These are phyloP conservation scores for Dermatemys mawii DNA, from an alignment of 2,113 vertebrate species.

Conservation along the genomic window DNA sequence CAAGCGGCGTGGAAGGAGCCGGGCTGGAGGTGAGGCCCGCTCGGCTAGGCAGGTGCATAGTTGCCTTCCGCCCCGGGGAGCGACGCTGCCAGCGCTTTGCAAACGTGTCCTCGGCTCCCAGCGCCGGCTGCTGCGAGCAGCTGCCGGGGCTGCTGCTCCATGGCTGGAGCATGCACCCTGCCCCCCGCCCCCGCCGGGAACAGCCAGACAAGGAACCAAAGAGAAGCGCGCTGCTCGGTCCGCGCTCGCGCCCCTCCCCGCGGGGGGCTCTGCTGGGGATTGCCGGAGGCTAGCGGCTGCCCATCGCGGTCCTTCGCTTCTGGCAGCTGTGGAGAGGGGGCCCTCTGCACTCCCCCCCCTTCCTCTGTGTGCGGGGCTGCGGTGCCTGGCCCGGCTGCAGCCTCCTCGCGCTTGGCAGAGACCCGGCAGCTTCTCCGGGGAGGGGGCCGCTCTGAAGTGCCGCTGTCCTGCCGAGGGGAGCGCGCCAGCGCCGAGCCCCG, in stretches of 20 bases:
- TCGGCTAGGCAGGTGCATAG: slow-evolving; percentile 85
- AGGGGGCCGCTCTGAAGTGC: slow-evolving; percentile 52
- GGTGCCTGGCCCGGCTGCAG: slow-evolving; percentile 5
- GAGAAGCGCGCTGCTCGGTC: background rate
- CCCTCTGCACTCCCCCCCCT: background rate
- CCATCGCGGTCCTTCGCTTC: no score
- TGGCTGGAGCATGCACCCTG: slow-evolving; percentile 16
- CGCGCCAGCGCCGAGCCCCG: background rate
- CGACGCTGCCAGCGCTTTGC: slow-evolving; percentile 80
- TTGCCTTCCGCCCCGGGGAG: slow-evolving; percentile 79
- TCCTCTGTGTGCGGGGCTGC: background rate
- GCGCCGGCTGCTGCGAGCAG: slow-evolving; percentile 73
- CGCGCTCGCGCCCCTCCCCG: background rate
- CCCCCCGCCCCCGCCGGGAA: background rate
- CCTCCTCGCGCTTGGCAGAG: slow-evolving; percentile 80
- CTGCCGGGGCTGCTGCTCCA: slow-evolving; percentile 76
- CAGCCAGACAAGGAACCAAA: background rate
- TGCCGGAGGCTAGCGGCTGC: no score
- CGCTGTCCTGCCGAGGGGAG: slow-evolving; percentile 44
- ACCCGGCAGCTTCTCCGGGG: slow-evolving; percentile 85
- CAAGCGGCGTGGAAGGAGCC: slow-evolving; percentile 77
- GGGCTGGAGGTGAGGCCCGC: slow-evolving; percentile 82
- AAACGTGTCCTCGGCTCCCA: slow-evolving; percentile 84
- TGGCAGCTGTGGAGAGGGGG: no score
- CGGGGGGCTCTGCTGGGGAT: background rate